Evolutionary conservation across 2,888 invertebrate genomes (phyloP), one percentile per base, ranked within the genome.

Genomic region (Cantharis lateralis): DNA sequence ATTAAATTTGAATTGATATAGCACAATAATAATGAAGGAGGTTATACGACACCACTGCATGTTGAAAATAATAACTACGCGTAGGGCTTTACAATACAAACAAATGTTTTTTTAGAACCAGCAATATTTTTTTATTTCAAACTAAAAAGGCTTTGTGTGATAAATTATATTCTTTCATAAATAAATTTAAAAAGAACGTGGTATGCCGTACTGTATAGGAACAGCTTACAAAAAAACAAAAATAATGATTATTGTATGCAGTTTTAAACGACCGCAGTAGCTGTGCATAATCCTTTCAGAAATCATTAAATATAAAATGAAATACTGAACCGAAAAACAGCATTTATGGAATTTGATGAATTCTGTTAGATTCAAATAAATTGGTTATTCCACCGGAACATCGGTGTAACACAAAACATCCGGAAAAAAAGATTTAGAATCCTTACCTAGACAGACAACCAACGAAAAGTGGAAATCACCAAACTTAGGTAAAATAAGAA

Each of bases 371-470:
- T 13, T 70, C 2, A 62, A 62, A 71, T 71, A 62, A 20, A 20
- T 72, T 20, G 66, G 66, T 48, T 72, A 68, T 72, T 72, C 72
- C 68, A 61, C 72, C 72, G 72, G 72, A 72, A 48, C 20, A 48
- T 15, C 24, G 24, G 61, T 68, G 32, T 64, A 66, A 66, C 66
- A 61, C 48, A 32, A 18, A 66, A 66, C 72, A 72, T 72, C 72
- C 72, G 72, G 61, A 13, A 71, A 24, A n/a, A 20, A 66, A n/a
- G 7, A 20, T 20, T 28, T 26, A 11, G 72, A 72, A 72, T 32
- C 72, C 72, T 18, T 72, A 32, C 4, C 13, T 32, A 32, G 32
- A 32, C 32, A 32, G 32, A 32, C 32, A 13, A 11, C 4, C 32
- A 32, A 32, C 32, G 32, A 72, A 66, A 20, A 66, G 64, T 24